A percentile compares a stretch with the other conserved stretches of the same genome.
phyloP scores from a whole-genome alignment of 2,888 invertebrate species.

The Acanthopleura granulata region DNA sequence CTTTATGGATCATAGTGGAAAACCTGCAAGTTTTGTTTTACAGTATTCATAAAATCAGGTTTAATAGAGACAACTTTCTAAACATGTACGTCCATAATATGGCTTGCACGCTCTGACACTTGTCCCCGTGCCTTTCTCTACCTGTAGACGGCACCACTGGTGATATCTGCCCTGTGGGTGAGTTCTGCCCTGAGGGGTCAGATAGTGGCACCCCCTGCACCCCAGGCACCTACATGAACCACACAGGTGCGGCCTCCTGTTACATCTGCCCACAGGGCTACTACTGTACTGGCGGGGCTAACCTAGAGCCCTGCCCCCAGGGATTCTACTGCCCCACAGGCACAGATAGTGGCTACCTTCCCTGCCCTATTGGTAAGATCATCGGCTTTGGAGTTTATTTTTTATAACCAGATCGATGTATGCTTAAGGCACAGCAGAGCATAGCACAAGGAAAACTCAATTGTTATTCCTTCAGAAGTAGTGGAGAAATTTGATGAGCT shows the following conservation, averaged over 20 bases:
- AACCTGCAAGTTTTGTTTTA: neutral
- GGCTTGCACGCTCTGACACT: no score
- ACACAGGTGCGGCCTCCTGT: slow-evolving; percentile 56
- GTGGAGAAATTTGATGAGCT: no score
- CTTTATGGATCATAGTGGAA: no score
- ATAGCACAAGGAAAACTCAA: no score
- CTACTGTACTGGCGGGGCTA: slow-evolving; percentile 54
- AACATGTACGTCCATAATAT: no score
- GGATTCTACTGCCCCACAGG: slow-evolving; percentile 60
- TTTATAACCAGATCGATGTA: no score
- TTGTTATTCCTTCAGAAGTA: no score
- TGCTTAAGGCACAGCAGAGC: no score
- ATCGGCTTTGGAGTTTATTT: no score
- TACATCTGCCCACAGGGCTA: slow-evolving; percentile 59
- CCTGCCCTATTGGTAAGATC: slow-evolving; percentile 60
- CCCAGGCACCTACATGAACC: slow-evolving; percentile 57
- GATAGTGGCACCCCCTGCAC: slow-evolving; percentile 44
- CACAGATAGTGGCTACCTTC: slow-evolving; percentile 49
- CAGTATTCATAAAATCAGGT: no score
- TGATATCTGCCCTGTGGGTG: slow-evolving; percentile 61
- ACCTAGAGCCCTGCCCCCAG: slow-evolving; percentile 61
- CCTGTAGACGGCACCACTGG: slow-evolving; percentile 63
- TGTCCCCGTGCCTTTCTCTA: slow-evolving; percentile 7
- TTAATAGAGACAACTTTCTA: no score
- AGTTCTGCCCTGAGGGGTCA: slow-evolving; percentile 53